A percentile compares a stretch with the other conserved stretches of the same genome.
Evolutionary conservation across 2,797 vertebrate species (phyloP).

Genomic region (Bryconaethiops microstoma): DNA sequence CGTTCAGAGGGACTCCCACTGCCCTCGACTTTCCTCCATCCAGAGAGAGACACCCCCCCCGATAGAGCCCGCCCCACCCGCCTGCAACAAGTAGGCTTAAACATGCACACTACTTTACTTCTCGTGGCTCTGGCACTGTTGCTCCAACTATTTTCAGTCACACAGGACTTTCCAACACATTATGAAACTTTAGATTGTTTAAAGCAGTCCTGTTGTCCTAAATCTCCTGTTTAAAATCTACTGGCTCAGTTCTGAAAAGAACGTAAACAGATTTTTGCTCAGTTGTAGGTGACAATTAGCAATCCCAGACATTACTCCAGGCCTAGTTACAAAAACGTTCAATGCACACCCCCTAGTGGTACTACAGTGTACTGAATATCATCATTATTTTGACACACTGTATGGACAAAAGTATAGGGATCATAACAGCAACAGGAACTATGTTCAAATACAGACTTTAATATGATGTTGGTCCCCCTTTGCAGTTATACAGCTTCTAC

Average conservation of each 20-base stretch:
- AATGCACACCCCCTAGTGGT: slow-evolving; percentile 23
- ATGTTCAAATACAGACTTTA: no score
- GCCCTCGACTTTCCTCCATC: slow-evolving; percentile 54
- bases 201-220: no score
- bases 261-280: neutral
- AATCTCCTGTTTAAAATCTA: no score
- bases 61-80: slow-evolving; percentile 53
- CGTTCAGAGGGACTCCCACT: slow-evolving; percentile 75
- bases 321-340: neutral
- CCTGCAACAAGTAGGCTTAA: slow-evolving; percentile 58
- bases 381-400: neutral
- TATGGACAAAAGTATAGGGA: no score
- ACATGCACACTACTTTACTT: neutral
- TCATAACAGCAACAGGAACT: no score
- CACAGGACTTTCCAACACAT: neutral
- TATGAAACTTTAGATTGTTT: neutral
- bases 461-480: no score
- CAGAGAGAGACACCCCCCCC: slow-evolving; percentile 52
- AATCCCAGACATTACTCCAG: neutral
- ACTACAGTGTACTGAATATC: neutral
- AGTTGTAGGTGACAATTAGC: neutral
- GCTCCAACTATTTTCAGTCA: neutral
- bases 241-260: no score
- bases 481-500: no score
- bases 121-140: neutral